A percentile compares a stretch with the other conserved stretches of the same genome.
These are phyloP conservation scores for Stomatorhinus walkeri DNA, from an alignment of 2,797 vertebrate species.

Conservation along the genomic window DNA sequence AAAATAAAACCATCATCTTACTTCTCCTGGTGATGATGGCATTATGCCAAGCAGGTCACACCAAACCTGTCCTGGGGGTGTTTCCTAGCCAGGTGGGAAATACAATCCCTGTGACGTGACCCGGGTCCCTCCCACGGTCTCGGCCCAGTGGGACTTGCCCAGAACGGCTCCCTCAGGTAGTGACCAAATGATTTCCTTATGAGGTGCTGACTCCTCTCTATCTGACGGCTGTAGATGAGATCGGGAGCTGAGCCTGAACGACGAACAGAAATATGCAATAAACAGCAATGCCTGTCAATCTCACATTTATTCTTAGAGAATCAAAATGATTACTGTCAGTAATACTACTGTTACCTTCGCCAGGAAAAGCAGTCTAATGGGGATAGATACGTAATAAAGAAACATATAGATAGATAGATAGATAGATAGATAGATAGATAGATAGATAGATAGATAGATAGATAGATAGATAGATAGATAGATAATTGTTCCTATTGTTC, in stretches of 20 bases:
- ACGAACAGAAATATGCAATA: neutral
- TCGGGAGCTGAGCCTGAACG: neutral
- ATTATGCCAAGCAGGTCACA: neutral
- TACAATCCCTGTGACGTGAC: neutral
- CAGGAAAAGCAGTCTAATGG: neutral
- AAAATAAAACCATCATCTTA: neutral
- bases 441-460: neutral
- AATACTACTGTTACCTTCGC: neutral
- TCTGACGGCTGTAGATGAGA: neutral
- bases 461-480: neutral
- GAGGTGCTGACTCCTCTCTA: neutral
- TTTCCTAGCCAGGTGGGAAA: neutral
- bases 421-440: neutral
- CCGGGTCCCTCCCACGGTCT: neutral
- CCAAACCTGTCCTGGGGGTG: neutral
- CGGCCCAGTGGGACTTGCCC: neutral
- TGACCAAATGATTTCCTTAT: neutral
- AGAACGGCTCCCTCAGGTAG: neutral
- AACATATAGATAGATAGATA: neutral
- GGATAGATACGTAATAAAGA: neutral
- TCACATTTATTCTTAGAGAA: neutral
- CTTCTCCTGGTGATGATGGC: neutral
- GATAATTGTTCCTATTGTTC: neutral
- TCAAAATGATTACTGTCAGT: neutral
- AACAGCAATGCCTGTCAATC: neutral